phyloP scores from a whole-genome alignment of 2,797 vertebrate genomes.

The Botia kubotai region DNA sequence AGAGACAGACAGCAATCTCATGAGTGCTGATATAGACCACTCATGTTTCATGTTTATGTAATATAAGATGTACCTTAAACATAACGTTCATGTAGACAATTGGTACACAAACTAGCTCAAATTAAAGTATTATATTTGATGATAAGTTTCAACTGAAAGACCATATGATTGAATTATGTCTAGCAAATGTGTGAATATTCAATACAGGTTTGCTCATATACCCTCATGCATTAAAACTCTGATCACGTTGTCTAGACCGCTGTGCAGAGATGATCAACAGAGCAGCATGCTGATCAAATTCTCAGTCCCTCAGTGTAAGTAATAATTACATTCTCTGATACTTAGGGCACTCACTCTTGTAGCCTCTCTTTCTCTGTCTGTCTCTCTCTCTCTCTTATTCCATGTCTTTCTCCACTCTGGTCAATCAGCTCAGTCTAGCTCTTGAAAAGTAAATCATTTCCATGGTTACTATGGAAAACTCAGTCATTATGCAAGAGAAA shows the following conservation, averaged over 20 bases:
- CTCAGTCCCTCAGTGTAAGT: constrained; percentile 24
- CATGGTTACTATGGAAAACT: constrained; percentile 49
- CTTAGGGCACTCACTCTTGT: neutral
- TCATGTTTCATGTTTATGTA: neutral
- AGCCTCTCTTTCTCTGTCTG: neutral
- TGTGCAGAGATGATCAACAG: constrained; percentile 42
- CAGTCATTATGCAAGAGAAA: constrained; percentile 44
- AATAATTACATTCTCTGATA: constrained; percentile 43
- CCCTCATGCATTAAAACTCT: neutral
- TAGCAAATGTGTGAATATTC: neutral
- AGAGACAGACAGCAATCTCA: neutral
- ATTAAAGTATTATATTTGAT: neutral
- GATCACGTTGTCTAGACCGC: constrained; percentile 7
- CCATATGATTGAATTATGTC: constrained; percentile 3
- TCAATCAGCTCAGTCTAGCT: neutral
- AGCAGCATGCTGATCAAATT: constrained; percentile 36
- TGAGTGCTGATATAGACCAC: neutral
- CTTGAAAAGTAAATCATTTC: constrained; percentile 1
- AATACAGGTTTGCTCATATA: neutral
- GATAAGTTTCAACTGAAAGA: neutral
- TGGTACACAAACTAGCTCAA: neutral
- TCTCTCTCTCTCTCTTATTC: neutral
- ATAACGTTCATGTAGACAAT: neutral
- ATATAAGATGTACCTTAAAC: neutral
- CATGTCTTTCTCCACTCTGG: neutral